Base-by-base conservation (phyloP, 2,888 invertebrate species). In the Chouioia cunea region DNA sequence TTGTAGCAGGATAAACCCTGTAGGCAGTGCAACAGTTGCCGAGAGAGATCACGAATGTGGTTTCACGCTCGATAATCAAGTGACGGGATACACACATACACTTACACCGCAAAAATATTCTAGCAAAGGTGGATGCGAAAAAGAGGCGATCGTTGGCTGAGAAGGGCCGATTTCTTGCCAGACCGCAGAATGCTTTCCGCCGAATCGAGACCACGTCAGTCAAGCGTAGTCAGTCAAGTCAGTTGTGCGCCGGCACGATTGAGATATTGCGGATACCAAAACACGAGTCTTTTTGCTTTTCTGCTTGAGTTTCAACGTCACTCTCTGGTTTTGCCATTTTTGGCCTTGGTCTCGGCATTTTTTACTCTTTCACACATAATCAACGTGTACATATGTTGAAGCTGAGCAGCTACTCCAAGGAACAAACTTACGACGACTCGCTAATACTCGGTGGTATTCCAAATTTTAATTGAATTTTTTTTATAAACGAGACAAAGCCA, bases 41-140 rank as follows among this genome's bases (percentile, higher is more conserved):
- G 36, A 59, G n/a, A n/a, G 67, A 54, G 23, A 18, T 54, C 59
- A 48, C 58, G 50, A 73, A 76, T 79, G 80, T 71, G 79, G 78
- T 80, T 79, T 79, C 73, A 70, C 77, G 62, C 74, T 74, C 76
- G 77, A 76, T 77, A 76, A 75, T 73, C 68, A 75, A 77, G 73
- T 75, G 77, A 79, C 79, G 74, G 79, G n/a, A n/a, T 77, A 73
- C 70, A 70, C 76, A 72, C 62, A 71, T 3, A 15, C 47, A 16
- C 27, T n/a, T n/a, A 47, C 27, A 63, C 68, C 63, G 63, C 57
- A 69, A 56, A 63, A 69, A 62, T 69, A 69, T 22, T 18, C 57
- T 44, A 57, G 48, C 56, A 18, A 47, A 4, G 16, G 57, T 22
- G 16, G 77, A 78, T 79, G 76, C 80, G 77, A 78, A 78, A 78